Evolutionary conservation across 2,113 vertebrate species (phyloP), one percentile per base, ranked within the genome.

Genomic region (Halcyon malimbica): DNA sequence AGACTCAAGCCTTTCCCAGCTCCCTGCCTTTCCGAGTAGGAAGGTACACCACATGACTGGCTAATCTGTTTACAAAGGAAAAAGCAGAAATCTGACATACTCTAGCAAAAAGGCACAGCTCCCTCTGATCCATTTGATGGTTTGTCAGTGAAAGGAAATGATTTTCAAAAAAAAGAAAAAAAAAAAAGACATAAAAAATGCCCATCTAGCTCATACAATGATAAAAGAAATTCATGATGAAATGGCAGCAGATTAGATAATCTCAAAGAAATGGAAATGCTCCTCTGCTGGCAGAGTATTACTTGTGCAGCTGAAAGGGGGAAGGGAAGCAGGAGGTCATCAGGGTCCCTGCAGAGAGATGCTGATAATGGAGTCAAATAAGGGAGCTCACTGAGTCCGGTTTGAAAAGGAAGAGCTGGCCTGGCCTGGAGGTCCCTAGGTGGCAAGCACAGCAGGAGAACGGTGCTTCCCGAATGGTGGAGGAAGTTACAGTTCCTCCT

Each of bases 241-340:
- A 93, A 97, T 96, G 97, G 92, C 56, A 97, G 98, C 97, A 96
- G 96, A 96, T 97, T 94, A 96, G 96, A 94, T 97, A 86, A 96
- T 97, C 97, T 98, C 91, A 89, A 96, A 98, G 94, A 96, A 95
- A 98, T 97, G 98, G 94, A 98, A 94, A 97, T 97, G 98, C 79
- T 68, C 91, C 94, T 97, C 94, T 94, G 91, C 94, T 95, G 78
- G 92, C 87, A 90, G 90, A 93, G 67, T 89, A 94, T 44, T 93
- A 89, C 86, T 97, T 84, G 89, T 94, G 96, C 83, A 96, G 75
- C 80, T 94, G 80, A 42, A 53, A 96, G 87, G 64, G 87, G 75
- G 68, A 77, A 87, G 71, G 94, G 84, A 94, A 87, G 89, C 59
- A 93, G 48, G 79, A 96, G 81, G 91, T 87, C 85, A 71, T 57